Percentiles rank a stretch among this genome's conserved stretches.
These are phyloP conservation scores for Chymomyza costata DNA, from an alignment of 1,140 invertebrate species.

Conservation along the genomic window DNA sequence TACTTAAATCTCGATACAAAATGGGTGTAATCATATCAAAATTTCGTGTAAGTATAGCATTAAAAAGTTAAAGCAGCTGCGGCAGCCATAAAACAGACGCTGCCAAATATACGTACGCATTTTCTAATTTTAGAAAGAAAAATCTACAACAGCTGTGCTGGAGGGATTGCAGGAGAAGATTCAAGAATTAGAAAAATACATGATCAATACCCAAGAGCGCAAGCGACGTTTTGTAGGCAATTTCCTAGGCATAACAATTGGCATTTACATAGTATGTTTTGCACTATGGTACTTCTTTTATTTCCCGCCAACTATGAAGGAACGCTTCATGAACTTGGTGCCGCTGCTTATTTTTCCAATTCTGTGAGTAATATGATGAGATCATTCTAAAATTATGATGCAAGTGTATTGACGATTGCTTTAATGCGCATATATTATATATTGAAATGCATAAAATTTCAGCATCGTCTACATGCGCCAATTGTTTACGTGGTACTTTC, in stretches of 20 bases:
- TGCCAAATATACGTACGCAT: conserved; percentile 30
- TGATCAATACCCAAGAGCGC: conserved; percentile 84
- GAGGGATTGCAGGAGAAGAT: conserved; percentile 89
- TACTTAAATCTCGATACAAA: too few species aligned
- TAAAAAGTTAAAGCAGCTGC: background rate
- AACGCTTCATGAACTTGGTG: conserved; percentile 83
- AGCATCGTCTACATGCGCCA: conserved; percentile 88
- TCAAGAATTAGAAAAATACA: conserved; percentile 86
- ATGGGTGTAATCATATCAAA: conserved; percentile 45
- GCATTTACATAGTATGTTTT: conserved; percentile 86
- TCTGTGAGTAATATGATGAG: conserved; percentile 81
- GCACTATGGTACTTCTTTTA: conserved; percentile 87
- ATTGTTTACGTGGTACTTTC: conserved; percentile 91
- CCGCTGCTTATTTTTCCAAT: conserved; percentile 86
- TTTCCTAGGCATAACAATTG: conserved; percentile 86
- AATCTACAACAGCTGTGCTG: conserved; percentile 84
- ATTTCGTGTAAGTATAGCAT: conserved; percentile 37
- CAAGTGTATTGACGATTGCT: background rate
- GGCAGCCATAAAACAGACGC: conserved; percentile 5
- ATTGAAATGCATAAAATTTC: conserved; percentile 49
- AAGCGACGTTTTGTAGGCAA: conserved; percentile 87
- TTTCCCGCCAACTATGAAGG: conserved; percentile 81
- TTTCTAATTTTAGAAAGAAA: conserved; percentile 85
- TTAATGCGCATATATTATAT: background rate
- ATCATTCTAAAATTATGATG: conserved; percentile 27